phyloP scores from a whole-genome alignment of 2,113 vertebrate species.

The Mus spicilegus region DNA sequence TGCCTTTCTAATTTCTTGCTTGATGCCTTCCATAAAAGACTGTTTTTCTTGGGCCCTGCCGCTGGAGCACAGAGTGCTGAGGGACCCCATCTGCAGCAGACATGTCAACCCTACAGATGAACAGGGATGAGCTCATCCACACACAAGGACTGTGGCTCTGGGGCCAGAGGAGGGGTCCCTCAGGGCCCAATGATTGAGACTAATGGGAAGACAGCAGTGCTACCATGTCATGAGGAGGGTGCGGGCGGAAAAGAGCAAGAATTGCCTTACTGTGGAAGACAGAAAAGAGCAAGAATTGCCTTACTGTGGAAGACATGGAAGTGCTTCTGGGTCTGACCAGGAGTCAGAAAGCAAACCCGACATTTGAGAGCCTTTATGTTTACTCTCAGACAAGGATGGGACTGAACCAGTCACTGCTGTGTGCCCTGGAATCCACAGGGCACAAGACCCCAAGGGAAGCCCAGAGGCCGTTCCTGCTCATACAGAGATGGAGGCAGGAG shows the following conservation, averaged over 20 bases:
- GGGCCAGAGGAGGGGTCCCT: neutral
- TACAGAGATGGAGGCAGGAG: neutral
- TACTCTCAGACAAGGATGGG: neutral
- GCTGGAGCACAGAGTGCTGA: neutral
- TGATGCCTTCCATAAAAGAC: neutral
- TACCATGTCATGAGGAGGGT: no score
- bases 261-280: neutral
- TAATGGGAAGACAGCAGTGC: neutral
- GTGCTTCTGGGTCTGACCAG: neutral
- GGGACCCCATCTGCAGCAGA: accelerated
- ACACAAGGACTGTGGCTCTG: neutral
- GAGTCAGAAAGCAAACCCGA: neutral
- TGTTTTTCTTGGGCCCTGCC: neutral
- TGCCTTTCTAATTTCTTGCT: neutral
- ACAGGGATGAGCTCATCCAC: accelerated
- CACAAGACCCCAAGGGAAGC: neutral
- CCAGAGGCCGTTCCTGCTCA: accelerated
- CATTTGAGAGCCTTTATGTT: no score
- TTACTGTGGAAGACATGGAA: neutral
- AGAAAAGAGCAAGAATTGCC: accelerated
- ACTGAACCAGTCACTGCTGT: accelerated
- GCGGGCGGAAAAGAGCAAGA: accelerated
- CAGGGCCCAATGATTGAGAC: neutral
- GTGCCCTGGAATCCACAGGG: accelerated
- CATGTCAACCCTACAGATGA: accelerated